Base-by-base conservation (phyloP, 2,113 vertebrate species). In the Lynx canadensis region DNA sequence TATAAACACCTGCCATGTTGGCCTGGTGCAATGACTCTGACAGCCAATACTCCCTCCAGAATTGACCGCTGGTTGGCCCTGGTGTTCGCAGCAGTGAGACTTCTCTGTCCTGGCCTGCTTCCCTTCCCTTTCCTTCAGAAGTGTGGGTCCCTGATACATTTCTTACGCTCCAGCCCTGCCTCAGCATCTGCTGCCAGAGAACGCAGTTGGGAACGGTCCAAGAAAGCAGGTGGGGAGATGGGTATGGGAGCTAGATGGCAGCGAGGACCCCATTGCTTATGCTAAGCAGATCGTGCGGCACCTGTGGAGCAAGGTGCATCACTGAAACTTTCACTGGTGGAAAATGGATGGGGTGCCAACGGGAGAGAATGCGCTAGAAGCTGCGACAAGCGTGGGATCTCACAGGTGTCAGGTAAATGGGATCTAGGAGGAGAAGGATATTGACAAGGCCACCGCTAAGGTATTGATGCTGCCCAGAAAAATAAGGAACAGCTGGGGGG, bases 31-130 rank as follows among this genome's bases (percentile, higher is more conserved):
- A 15, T 69, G 66, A 3, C 33, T 57, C 78, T 41, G 71, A 15
- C 11, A 21, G 27, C 38, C 33, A 4, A 4, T 2, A 2, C 27
- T 80, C 25, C 19, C 48, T 27, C 31, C 80, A 23, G 25, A 23
- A 52, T n/a, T 13, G 38, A 15, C 21, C 1, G 1, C 41, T 1
- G 41, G 33, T 2, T 27, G 6, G 65, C 4, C 16, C 36, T 3
- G 29, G 36, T 1, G 27, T 29, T 36, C 41, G 7, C 0, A 3
- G 83, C 33, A 18, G 21, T 14, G 33, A 5, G 10, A 15, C 19
- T 23, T 57, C 55, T 88, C 52, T 6, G 19, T 2, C 55, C 16
- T 3, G 36, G 15, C 91, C 33, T 21, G 41, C 5, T 33, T 38
- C 52, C 18, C 52, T 25, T 36, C 57, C n/a, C 6, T 79, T 52